Evolutionary conservation across 2,888 invertebrate genomes (phyloP), one percentile per base, ranked within the genome.

Genomic region (Caenorhabditis zanzibari): DNA sequence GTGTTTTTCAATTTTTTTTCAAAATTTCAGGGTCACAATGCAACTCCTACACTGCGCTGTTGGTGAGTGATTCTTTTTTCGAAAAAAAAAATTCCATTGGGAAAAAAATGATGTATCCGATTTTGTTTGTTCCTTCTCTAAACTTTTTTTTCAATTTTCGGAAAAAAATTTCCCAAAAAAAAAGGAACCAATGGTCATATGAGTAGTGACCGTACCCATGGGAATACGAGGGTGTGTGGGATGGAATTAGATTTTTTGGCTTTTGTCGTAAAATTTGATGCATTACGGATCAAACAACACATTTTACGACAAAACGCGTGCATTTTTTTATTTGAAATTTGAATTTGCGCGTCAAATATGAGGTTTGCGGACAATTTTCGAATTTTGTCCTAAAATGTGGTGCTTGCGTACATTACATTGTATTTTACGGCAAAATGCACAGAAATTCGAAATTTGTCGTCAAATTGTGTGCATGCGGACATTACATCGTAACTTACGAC

Each of bases 31-130:
- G 72, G 79, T 80, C 56, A 58, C 58, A 19, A 49, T 81, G 81
- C 81, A 81, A 56, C 68, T 81, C 44, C 47, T 74, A 61, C 81
- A 81, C 61, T 74, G 74, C 74, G 69, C 74, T 69, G 61, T 81
- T 69, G 81, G 81, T 81, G 28, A 74, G 81, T 81, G 66, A 69
- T 64, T 58, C 26, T 38, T 41, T 73, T 24, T 32, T 7, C 14
- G 44, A 19, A n/a, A 38, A 38, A 38, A 38, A 10, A 38, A 38
- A 38, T 16, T 14, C 26, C 44, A 1, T 12, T 54, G 54, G 54
- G 12, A 24, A 56, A 49, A 22, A 1, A 44, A 44, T 19, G n/a
- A n/a, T 54, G 52, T 12, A 69, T 61, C 22, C 12, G 14, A 26
- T 19, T 14, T 26, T 24, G 24, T 54, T 54, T 54, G 26, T 26